A percentile compares a stretch with the other conserved stretches of the same genome.
phyloP scores from a whole-genome alignment of 2,797 vertebrate species.

The Danio jaintianensis region DNA sequence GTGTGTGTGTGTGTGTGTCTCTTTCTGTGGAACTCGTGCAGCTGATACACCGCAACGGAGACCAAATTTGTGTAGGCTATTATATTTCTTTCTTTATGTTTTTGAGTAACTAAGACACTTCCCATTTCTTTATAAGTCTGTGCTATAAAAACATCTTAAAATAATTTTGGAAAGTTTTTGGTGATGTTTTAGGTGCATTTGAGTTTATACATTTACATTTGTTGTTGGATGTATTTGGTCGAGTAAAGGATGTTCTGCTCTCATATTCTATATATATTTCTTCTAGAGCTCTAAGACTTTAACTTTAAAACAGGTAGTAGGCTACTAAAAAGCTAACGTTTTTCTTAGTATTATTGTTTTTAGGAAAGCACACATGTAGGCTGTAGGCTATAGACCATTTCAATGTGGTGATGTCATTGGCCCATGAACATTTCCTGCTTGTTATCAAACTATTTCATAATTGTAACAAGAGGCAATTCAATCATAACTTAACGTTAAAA shows the following conservation, averaged over 20 bases:
- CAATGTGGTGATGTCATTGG: too few relatives aligned
- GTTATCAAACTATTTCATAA: too few relatives aligned
- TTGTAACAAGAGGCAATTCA: too few relatives aligned
- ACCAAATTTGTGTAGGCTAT: background rate
- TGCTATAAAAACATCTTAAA: too few relatives aligned
- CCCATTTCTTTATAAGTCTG: background rate
- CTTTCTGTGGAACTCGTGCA: slow-evolving; percentile 4
- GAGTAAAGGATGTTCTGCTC: too few relatives aligned
- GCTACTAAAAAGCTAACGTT: background rate
- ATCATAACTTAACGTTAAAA: too few relatives aligned
- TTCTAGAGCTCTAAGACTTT: too few relatives aligned
- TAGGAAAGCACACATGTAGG: background rate
- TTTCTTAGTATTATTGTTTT: background rate
- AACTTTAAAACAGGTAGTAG: too few relatives aligned
- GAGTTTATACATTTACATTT: background rate
- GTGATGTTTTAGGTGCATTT: background rate
- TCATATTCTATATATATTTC: too few relatives aligned
- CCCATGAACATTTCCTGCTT: too few relatives aligned
- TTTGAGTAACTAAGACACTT: background rate
- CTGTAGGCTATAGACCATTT: too few relatives aligned
- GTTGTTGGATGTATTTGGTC: background rate
- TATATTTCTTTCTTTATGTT: background rate
- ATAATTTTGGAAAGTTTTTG: background rate
- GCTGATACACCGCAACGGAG: background rate
- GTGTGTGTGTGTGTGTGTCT: too few relatives aligned